Base-by-base conservation (phyloP, 2,113 vertebrate species). In the Bos indicus region DNA sequence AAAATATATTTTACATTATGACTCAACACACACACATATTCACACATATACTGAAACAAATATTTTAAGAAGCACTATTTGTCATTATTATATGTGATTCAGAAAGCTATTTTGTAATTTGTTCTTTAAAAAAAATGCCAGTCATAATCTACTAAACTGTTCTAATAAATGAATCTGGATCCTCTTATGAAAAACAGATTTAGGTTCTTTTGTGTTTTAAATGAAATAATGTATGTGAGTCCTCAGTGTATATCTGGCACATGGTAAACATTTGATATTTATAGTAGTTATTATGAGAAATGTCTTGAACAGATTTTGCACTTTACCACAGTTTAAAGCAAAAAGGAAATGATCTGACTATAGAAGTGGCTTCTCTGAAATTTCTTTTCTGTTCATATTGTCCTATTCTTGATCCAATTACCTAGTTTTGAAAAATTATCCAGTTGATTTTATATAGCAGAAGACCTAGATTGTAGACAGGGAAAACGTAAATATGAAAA, bases 201-300 rank as follows among this genome's bases (percentile, higher is more conserved):
- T 90, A 74, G 9, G 21, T 90, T 95, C 67, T 86, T 98, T 87
- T 90, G 17, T 94, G n/a, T 94, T 88, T 92, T 92, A 77, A 95
- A 67, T 33, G 71, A 94, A 97, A 46, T 85, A 80, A 87, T 33
- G 5, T 56, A 5, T 74, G n/a, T 81, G 85, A 90, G n/a, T 40
- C 33, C 51, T 92, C 92, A 88, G 15, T 40, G 13, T n/a, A 26
- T 64, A 57, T 90, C 51, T 78, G 91, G 14, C 71, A 95, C 8
- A 7, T 59, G 28, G 52, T 60, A 43, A 91, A 93, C 43, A 82
- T 90, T 85, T 36, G 52, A 80, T 92, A 85, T 77, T 88, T 59
- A 77, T 80, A 81, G 46, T 43, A 87, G 48, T 94, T 94, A 64
- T 80, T 80, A 48, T 64, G 52, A 89, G 71, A 80, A 90, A 90